Base-by-base conservation (phyloP, 2,797 vertebrate species). In the Thunnus albacares region DNA sequence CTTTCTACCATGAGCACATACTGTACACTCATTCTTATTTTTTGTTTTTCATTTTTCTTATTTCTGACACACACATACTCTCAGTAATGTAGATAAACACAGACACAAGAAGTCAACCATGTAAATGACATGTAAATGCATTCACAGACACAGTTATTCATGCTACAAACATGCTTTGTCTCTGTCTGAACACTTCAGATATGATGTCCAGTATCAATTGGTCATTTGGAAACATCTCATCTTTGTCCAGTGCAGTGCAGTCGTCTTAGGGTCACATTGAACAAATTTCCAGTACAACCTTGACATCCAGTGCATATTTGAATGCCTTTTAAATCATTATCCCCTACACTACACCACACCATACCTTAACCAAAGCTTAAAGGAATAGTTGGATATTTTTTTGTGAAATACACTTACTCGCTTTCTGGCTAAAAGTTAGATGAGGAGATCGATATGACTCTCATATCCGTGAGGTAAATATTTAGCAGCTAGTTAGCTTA, bases 1-100 rank as follows among this genome's bases (percentile, higher is more conserved):
- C 69, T 68, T 67, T 60, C 26, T 76, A 20, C 18, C 9, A 22
- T 18, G 69, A 61, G 26, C 6, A 24, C 60, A 63, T 60, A 30
- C 28, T 30, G 28, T 30, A 14, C 22, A 58, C 6, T 68, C 63
- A 65, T 65, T 63, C 15, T 9, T 51, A n/a, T 12, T 38, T 38
- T 12, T 11, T 10, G 8, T 38, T 38, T 38, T 10, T 38, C 35
- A 38, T 38, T 38, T 38, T 38, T 38, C 3, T 35, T 12, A 41
- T 12, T 41, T 41, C 38, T 41, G 38, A 41, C 38, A 41, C 38
- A 41, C 38, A 41, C 10, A 41, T 3, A 41, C 10, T 14, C 41
- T 8, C 3, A 43, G 8, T 38, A 38, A 38, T 12, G 11, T 38
- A 38, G 1, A 38, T 38, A 38, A 11, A 38, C 35, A 38, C 30